These are phyloP conservation scores for Hypsopygia costalis DNA, from an alignment of 2,888 invertebrate genomes.

Conservation along the genomic window DNA sequence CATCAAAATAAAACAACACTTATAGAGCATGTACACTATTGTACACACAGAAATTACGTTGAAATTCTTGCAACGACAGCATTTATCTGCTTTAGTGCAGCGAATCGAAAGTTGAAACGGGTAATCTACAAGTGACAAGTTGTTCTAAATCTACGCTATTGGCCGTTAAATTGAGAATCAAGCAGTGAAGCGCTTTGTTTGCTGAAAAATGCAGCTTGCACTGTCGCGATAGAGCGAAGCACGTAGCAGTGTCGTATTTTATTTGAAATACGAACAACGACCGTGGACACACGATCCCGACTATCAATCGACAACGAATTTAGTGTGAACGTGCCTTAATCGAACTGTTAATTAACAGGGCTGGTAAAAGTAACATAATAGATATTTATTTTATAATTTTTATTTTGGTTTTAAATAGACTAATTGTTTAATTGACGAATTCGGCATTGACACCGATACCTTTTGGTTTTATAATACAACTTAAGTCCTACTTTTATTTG, in stretches of 20 bases:
- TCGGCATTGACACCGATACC: too few species aligned
- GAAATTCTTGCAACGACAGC: background rate
- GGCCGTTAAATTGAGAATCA: conserved; percentile 9
- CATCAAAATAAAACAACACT: too few species aligned
- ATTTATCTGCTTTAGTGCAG: conserved; percentile 1
- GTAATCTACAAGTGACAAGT: conserved; percentile 10
- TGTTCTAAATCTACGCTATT: conserved; percentile 9
- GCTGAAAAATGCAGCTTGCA: conserved; percentile 14
- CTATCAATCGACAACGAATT: conserved; percentile 10
- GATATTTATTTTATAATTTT: too few species aligned
- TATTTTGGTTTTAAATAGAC: too few species aligned
- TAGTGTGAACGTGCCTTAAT: conserved; percentile 10
- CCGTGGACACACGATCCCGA: conserved; percentile 13
- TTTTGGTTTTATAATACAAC: too few species aligned
- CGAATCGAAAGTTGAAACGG: background rate
- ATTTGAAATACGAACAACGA: conserved; percentile 10
- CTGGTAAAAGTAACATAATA: background rate
- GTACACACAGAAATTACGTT: background rate
- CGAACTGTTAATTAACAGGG: background rate
- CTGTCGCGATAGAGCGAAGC: conserved; percentile 9
- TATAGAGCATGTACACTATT: too few species aligned
- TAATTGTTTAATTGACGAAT: too few species aligned
- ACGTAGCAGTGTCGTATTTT: conserved; percentile 28
- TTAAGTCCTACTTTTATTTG: too few species aligned
- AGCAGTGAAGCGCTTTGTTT: conserved; percentile 10